Evolutionary conservation across 2,888 invertebrate species (phyloP).

Genomic region (Xanthia togata): DNA sequence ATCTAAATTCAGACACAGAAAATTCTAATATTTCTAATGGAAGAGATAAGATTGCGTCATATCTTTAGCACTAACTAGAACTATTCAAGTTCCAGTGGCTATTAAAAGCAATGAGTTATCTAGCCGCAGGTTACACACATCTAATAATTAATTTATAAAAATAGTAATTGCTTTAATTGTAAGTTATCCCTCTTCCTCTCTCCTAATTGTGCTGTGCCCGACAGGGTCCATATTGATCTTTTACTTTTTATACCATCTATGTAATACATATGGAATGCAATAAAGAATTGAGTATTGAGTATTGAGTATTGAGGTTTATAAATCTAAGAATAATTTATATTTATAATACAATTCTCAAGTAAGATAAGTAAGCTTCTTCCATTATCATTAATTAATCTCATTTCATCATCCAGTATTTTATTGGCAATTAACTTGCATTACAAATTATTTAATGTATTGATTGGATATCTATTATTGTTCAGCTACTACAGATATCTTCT

Average conservation of each 20-base stretch:
- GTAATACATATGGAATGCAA: no score
- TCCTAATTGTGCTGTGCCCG: no score
- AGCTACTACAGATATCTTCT: background rate
- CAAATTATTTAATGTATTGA: background rate
- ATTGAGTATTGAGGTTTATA: no score
- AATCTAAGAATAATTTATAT: slow-evolving; percentile 3
- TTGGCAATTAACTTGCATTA: background rate
- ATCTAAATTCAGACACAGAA: slow-evolving; percentile 13
- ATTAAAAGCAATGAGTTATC: slow-evolving; percentile 6
- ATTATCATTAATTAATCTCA: slow-evolving; percentile 19
- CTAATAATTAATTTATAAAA: no score
- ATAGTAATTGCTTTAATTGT: no score
- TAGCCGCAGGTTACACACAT: no score
- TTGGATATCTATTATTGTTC: background rate
- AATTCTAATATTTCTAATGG: slow-evolving; percentile 30
- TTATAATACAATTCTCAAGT: background rate
- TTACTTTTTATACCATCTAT: no score
- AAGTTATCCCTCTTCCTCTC: no score
- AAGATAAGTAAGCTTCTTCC: slow-evolving; percentile 5
- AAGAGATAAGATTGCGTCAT: slow-evolving; percentile 24
- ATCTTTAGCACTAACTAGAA: background rate
- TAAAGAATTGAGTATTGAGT: no score
- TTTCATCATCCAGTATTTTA: background rate
- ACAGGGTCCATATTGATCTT: no score
- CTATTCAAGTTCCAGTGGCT: background rate